These are phyloP conservation scores for Pogonomyrmex californicus DNA, from an alignment of 1,140 invertebrate species.

Conservation along the genomic window DNA sequence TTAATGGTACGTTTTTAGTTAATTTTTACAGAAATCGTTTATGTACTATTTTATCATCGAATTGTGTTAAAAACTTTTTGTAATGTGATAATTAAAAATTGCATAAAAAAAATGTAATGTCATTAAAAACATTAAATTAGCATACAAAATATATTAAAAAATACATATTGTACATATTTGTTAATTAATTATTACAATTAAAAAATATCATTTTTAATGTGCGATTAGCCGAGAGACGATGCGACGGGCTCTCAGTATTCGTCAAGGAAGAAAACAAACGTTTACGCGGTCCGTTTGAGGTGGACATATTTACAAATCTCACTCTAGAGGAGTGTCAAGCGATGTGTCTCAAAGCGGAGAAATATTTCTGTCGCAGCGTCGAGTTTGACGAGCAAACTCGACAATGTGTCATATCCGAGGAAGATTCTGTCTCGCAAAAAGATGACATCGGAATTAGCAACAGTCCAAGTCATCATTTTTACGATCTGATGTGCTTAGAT, in stretches of 20 bases:
- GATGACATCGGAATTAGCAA: slow-evolving; percentile 93
- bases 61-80: not conserved
- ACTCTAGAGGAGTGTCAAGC: slow-evolving; percentile 94
- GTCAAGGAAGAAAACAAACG: slow-evolving; percentile 96
- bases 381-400: slow-evolving; percentile 95
- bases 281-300: slow-evolving; percentile 95
- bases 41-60: not conserved
- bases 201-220: slow-evolving; percentile 44
- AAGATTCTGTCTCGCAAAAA: slow-evolving; percentile 95
- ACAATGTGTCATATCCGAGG: slow-evolving; percentile 94
- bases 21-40: slow-evolving; percentile 14
- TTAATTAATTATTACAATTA: slow-evolving; percentile 39
- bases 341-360: slow-evolving; percentile 92
- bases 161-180: not conserved
- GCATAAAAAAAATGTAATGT: not conserved
- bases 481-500: slow-evolving; percentile 94
- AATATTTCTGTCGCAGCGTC: slow-evolving; percentile 96
- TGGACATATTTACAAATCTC: slow-evolving; percentile 94
- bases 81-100: not conserved
- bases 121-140: not conserved
- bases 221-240: slow-evolving; percentile 91
- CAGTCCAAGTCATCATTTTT: slow-evolving; percentile 94
- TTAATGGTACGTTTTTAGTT: slow-evolving; percentile 89
- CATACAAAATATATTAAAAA: not conserved
- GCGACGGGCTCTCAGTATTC: slow-evolving; percentile 94